Conservation (phyloP, 1,140 invertebrate genomes). For the Drosophila carrolli region DNA sequence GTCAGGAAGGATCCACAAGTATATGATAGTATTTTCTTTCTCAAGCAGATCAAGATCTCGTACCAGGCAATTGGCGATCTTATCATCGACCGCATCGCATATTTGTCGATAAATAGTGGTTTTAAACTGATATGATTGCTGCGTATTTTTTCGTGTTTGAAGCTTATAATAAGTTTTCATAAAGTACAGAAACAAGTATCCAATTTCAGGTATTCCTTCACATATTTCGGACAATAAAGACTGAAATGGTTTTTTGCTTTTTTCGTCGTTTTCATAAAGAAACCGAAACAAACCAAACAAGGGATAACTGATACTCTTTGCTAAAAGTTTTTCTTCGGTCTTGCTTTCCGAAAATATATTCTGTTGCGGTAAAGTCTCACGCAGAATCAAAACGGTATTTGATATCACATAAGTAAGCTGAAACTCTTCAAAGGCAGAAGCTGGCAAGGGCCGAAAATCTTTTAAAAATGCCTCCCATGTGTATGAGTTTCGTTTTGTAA, state of each 20-base stretch:
- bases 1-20: conserved; percentile 96
- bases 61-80: conserved; percentile 85
- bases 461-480: conserved; percentile 80
- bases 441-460: conserved; percentile 75
- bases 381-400: conserved; percentile 76
- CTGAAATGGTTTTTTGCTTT: conserved; percentile 90
- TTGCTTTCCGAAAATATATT: conserved; percentile 85
- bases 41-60: conserved; percentile 92
- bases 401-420: conserved; percentile 82
- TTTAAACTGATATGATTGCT: conserved; percentile 90
- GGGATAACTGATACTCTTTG: conserved; percentile 91
- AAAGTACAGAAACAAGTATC: conserved; percentile 95
- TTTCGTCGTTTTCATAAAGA: conserved; percentile 90
- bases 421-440: conserved; percentile 71
- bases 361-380: conserved; percentile 76
- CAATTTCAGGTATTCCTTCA: conserved; percentile 88
- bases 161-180: conserved; percentile 90
- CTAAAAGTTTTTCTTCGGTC: conserved; percentile 86
- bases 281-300: conserved; percentile 93
- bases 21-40: conserved; percentile 93
- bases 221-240: conserved; percentile 90
- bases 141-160: conserved; percentile 81
- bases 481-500: conserved; percentile 74
- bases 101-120: conserved; percentile 93
- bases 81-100: conserved; percentile 92